Evolutionary conservation across 2,113 vertebrate genomes (phyloP).

Genomic region (Cyphomyrus plagiostoma): DNA sequence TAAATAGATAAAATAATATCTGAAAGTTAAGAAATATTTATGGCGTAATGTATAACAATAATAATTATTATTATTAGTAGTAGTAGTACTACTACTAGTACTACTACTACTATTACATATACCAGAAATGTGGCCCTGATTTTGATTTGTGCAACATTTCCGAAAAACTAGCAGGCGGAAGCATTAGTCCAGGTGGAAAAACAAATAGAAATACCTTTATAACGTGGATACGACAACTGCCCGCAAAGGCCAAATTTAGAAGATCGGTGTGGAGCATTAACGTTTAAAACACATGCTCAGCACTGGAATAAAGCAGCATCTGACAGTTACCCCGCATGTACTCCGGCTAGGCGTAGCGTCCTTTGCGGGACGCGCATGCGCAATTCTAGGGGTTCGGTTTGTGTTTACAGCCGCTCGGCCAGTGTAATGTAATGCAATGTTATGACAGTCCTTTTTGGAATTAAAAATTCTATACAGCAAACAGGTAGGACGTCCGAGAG

Average conservation of each 20-base stretch:
- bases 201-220: neutral
- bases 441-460: constrained; percentile 23
- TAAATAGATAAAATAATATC: neutral
- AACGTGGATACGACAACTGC: neutral
- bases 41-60: neutral
- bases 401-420: constrained; percentile 63
- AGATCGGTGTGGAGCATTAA: neutral
- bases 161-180: neutral
- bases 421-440: constrained; percentile 17
- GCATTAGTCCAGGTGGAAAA: neutral
- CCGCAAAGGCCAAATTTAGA: neutral
- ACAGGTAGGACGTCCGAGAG: constrained; percentile 19
- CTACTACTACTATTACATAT: too few relatives aligned
- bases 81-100: too few relatives aligned
- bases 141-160: neutral
- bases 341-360: neutral
- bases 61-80: neutral
- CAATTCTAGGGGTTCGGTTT: constrained; percentile 49
- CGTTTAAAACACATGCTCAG: neutral
- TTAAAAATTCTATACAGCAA: constrained; percentile 14
- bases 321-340: neutral
- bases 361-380: constrained; percentile 52
- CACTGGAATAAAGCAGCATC: neutral
- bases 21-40: neutral
- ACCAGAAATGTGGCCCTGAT: neutral